Evolutionary conservation across 2,888 invertebrate genomes (phyloP), one percentile per base, ranked within the genome.

Genomic region (Aporophyla lueneburgensis): DNA sequence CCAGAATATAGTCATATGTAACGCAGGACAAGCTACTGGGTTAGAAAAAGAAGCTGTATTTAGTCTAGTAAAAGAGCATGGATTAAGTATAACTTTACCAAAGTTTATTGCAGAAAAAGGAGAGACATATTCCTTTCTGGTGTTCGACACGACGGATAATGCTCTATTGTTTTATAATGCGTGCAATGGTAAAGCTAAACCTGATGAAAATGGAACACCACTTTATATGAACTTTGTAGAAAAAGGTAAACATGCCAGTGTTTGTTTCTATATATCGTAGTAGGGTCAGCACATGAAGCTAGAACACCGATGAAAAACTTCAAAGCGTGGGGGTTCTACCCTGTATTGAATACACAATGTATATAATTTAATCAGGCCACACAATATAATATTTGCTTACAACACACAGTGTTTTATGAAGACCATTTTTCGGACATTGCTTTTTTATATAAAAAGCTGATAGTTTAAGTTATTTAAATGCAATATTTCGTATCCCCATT

Each of bases 21-120:
- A 99, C 95, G 98, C 98, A 46, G 99, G 99, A 1, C 97, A 99
- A 78, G 98, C 98, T 4, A 98, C 98, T 85, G 98, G 98, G 9
- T 95, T 99, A 40, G 96, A 97, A 9, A 97, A 98, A 91, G 97
- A 98, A 89, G 91, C 95, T 66, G 90, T 99, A 16, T 90, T 97
- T 9, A 91, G 96, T 59, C 90, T 99, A 7, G 92, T 98, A 46
- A 91, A 95, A 61, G 92, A 97, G 9, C 97, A 97, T 71, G 90
- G 94, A 7, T 90, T 95, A 74, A 95, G 96, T 92, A 97, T 98
- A 1, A 78, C 90, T 40, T 91, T 98, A 3, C 96, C 97, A 33
- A 97, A 97, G 67, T 97, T 98, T 56, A 93, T 97, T 54, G 97
- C 99, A 97, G 93, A 98, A 80, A 98, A 98, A 33, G 97, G 98